Evolutionary conservation across 2,797 vertebrate genomes (phyloP).

Genomic region (Hoplostethus mediterraneus): DNA sequence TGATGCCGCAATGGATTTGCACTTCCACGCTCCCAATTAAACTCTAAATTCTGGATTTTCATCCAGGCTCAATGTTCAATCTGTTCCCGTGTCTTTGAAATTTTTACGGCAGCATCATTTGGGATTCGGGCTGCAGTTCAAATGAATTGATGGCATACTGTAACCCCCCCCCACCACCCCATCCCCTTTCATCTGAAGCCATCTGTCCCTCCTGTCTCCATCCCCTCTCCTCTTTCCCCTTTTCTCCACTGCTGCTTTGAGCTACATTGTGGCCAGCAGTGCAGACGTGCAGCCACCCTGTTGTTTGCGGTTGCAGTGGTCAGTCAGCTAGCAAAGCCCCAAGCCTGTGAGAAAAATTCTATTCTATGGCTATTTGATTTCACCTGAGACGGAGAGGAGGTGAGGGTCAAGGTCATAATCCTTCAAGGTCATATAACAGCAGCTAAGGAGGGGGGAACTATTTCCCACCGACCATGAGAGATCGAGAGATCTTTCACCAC

Average conservation of each 20-base stretch:
- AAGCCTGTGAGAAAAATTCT: neutral
- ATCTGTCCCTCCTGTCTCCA: slow-evolving; percentile 56
- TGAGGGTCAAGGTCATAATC: slow-evolving; percentile 17
- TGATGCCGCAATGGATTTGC: slow-evolving; percentile 40
- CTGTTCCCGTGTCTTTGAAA: slow-evolving; percentile 72
- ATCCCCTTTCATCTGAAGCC: slow-evolving; percentile 53
- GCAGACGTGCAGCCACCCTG: neutral
- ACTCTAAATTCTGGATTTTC: slow-evolving; percentile 23
- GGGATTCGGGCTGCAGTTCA: slow-evolving; percentile 58
- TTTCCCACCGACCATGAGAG: too few species aligned
- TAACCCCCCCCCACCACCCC: slow-evolving; percentile 2
- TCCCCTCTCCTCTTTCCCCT: slow-evolving; percentile 1
- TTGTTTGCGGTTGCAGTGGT: neutral
- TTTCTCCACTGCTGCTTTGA: slow-evolving; percentile 1
- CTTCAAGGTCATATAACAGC: too few species aligned
- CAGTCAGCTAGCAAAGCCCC: neutral
- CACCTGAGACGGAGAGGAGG: neutral
- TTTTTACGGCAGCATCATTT: slow-evolving; percentile 49
- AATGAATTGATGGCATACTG: slow-evolving; percentile 56
- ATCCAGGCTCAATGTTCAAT: slow-evolving; percentile 45
- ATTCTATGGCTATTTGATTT: neutral
- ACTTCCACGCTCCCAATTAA: slow-evolving; percentile 62
- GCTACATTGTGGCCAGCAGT: slow-evolving; percentile 2
- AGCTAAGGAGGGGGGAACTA: too few species aligned
- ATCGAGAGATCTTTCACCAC: too few species aligned